A percentile compares a stretch with the other conserved stretches of the same genome.
Evolutionary conservation across 1,140 invertebrate species (phyloP).

Genomic region (Drosophila obscura): DNA sequence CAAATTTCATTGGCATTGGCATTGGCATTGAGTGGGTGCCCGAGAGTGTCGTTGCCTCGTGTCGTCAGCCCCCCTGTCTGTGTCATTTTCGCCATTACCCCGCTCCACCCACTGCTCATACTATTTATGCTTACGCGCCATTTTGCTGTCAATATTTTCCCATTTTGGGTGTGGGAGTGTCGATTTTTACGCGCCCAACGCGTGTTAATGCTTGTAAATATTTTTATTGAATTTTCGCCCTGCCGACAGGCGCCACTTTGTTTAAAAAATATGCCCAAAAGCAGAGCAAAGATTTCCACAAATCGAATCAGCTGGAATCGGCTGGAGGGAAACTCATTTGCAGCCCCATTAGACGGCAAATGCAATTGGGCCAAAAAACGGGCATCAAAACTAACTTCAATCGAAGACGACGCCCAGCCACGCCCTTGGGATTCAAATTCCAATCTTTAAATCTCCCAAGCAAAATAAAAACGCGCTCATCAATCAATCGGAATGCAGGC

Average conservation of each 20-base stretch:
- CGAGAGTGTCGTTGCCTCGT: background rate
- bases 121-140: conserved; percentile 67
- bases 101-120: background rate
- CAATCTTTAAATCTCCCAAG: conserved; percentile 1
- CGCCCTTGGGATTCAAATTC: background rate
- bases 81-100: background rate
- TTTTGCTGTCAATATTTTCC: conserved; percentile 72
- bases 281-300: conserved; percentile 6
- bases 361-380: conserved; percentile 26
- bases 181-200: conserved; percentile 62
- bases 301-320: conserved; percentile 53
- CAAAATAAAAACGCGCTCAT: conserved; percentile 31
- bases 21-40: conserved; percentile 29
- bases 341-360: conserved; percentile 54
- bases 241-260: conserved; percentile 36
- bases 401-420: conserved; percentile 1
- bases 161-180: conserved; percentile 20
- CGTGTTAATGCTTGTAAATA: conserved; percentile 79
- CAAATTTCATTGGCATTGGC: conserved; percentile 71
- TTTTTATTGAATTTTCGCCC: conserved; percentile 73
- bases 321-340: conserved; percentile 46
- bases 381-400: conserved; percentile 1
- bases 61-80: conserved; percentile 42
- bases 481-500: conserved; percentile 46
- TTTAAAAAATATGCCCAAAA: conserved; percentile 41